Evolutionary conservation across 1,140 invertebrate species (phyloP), one percentile per base, ranked within the genome.

Genomic region (Metaphire vulgaris): DNA sequence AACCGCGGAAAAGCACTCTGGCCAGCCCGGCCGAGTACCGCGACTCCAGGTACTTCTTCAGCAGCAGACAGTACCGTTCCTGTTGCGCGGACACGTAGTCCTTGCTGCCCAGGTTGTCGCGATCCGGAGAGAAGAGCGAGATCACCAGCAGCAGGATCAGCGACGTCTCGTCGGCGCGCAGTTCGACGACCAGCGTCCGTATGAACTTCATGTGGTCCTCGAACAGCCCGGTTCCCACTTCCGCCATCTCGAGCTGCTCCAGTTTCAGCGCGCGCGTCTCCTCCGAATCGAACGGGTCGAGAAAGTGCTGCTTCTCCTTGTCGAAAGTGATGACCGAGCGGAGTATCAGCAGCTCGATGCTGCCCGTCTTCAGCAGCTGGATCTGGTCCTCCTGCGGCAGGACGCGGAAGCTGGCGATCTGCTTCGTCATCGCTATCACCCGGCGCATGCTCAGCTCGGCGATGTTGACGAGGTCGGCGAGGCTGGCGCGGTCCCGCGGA

Each of bases 141-240:
- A 88, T 85, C 66, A 88, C 81, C 15, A 88, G 80, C 2, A 89
- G 81, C 0, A 89, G 80, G 79, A 88, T 88, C 16, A 87, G 83
- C 41, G 86, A 86, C 1, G 86, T 84, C 77, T 88, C 87, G 79
- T 89, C 88, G 1, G 85, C 86, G 76, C 85, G 80, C 64, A 89
- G 77, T 69, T 88, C 85, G 70, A 86, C 79, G 21, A 84, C 83
- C 69, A 86, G 79, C 26, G 81, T 83, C 74, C 81, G 82, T 33
- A 85, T 87, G 79, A 89, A 89, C 65, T 84, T 83, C 85, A 88
- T 88, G 79, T 89, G 88, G 79, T 88, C 87, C 31, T 88, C 85
- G 77, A 87, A 87, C 30, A 89, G 79, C n/a, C 83, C 82, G 31
- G 81, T 79, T 75, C 82, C 84, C 29, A 85, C 74, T 64, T 77